These are phyloP conservation scores for Syngnathus scovelli DNA, from an alignment of 2,113 vertebrate species.

Conservation along the genomic window DNA sequence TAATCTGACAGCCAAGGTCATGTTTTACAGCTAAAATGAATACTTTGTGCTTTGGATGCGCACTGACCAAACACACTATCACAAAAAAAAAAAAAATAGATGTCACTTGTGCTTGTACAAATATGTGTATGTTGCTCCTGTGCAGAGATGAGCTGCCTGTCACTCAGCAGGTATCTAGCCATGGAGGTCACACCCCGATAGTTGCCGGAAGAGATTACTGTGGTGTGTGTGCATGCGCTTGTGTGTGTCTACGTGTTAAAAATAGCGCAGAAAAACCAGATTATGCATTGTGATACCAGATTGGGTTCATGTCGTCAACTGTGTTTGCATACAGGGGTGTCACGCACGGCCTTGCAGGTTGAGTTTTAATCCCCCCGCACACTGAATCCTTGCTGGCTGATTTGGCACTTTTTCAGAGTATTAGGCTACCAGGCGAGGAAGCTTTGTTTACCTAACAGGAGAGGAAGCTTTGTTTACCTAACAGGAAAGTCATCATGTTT, in stretches of 20 bases:
- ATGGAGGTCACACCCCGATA: constrained; percentile 68
- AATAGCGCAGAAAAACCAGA: constrained; percentile 50
- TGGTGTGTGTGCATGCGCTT: too few species aligned
- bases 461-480: constrained; percentile 64
- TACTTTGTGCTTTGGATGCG: constrained; percentile 7
- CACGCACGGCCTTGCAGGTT: constrained; percentile 38
- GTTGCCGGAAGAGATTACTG: constrained; percentile 67
- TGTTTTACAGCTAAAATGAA: neutral
- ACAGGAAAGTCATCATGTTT: constrained; percentile 55
- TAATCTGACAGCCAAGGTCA: constrained; percentile 7
- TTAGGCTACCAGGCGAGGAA: constrained; percentile 54
- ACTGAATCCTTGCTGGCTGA: constrained; percentile 55
- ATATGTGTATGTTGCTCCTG: constrained; percentile 38
- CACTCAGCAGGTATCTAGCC: constrained; percentile 64
- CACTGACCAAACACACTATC: constrained; percentile 1
- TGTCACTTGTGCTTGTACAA: constrained; percentile 13
- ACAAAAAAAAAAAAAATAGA: constrained; percentile 1
- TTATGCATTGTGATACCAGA: constrained; percentile 73
- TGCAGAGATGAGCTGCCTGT: constrained; percentile 60
- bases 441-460: constrained; percentile 60
- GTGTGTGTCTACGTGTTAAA: too few species aligned
- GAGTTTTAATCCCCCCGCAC: constrained; percentile 53
- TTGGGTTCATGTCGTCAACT: constrained; percentile 55
- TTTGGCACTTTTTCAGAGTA: constrained; percentile 66
- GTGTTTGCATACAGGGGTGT: constrained; percentile 58